Conservation (phyloP, 1,140 invertebrate genomes). For the Diachasmimorpha longicaudata region DNA sequence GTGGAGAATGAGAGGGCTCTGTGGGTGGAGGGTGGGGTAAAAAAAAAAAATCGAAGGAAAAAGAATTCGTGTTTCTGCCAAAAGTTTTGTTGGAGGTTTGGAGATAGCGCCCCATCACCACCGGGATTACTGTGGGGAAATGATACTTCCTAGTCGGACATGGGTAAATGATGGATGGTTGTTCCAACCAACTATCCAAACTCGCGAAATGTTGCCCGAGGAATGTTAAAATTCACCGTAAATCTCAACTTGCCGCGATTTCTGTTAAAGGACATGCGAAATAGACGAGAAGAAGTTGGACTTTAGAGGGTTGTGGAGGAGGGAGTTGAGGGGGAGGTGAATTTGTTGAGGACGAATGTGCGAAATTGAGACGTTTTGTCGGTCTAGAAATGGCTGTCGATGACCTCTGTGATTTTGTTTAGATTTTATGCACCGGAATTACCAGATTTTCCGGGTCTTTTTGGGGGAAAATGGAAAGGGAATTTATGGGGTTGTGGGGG, state of each 20-base stretch:
- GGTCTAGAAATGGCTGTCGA: no score
- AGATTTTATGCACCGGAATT: no score
- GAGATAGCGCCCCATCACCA: constrained; percentile 33
- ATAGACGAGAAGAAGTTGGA: not conserved
- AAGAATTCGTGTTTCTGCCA: constrained; percentile 44
- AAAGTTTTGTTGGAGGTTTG: constrained; percentile 41
- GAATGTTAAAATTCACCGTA: constrained; percentile 52
- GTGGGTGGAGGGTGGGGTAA: no score
- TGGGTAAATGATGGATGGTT: constrained; percentile 58
- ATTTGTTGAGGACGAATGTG: not conserved
- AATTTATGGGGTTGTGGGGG: no score
- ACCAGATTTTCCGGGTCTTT: no score
- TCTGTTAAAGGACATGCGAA: not conserved
- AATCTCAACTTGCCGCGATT: constrained; percentile 43
- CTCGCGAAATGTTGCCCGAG: constrained; percentile 21
- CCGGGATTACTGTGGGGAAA: constrained; percentile 45
- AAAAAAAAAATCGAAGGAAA: constrained; percentile 13
- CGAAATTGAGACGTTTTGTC: no score
- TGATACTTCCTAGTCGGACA: constrained; percentile 53
- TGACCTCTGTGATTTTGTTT: no score
- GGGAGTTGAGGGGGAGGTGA: not conserved
- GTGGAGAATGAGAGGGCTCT: not conserved
- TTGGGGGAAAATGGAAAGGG: no score
- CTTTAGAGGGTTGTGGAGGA: not conserved
- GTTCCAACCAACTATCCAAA: no score